Conservation (phyloP, 2,888 invertebrate species). For the Itoplectis maculator region DNA sequence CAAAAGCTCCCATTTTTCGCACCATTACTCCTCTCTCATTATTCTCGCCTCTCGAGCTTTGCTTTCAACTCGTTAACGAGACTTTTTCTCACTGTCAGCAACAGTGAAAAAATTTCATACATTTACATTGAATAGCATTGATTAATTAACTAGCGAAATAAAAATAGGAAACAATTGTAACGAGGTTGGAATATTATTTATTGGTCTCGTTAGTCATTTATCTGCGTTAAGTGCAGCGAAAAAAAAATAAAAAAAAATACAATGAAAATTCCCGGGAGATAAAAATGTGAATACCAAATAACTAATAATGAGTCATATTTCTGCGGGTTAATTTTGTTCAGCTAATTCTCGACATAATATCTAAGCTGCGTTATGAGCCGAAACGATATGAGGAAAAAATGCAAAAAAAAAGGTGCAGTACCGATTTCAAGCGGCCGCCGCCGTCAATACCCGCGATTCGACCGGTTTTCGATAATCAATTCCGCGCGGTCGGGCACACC, state of each 20-base stretch:
- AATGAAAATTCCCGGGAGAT: too few relatives aligned
- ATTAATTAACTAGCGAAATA: conserved; percentile 11
- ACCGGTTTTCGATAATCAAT: conserved; percentile 24
- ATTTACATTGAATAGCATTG: conserved; percentile 13
- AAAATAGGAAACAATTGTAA: not conserved
- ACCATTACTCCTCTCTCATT: not conserved
- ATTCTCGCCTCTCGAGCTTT: conserved; percentile 15
- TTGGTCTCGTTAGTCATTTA: too few relatives aligned
- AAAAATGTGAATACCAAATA: too few relatives aligned
- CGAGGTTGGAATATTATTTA: not conserved
- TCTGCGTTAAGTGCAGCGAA: too few relatives aligned
- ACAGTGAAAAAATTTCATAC: not conserved
- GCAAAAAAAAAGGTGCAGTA: too few relatives aligned
- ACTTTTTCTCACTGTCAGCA: conserved; percentile 33
- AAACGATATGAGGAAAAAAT: too few relatives aligned
- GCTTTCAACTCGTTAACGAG: conserved; percentile 56
- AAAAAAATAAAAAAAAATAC: conserved; percentile 17
- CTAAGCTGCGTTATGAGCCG: too few relatives aligned
- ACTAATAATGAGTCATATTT: too few relatives aligned
- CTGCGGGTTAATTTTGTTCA: too few relatives aligned
- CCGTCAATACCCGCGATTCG: not conserved
- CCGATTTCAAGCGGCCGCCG: too few relatives aligned
- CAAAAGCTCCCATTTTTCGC: conserved; percentile 1
- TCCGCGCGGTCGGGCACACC: not conserved
- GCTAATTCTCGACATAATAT: too few relatives aligned